Base-by-base conservation (phyloP, 2,113 vertebrate species). In the Polypterus senegalus region DNA sequence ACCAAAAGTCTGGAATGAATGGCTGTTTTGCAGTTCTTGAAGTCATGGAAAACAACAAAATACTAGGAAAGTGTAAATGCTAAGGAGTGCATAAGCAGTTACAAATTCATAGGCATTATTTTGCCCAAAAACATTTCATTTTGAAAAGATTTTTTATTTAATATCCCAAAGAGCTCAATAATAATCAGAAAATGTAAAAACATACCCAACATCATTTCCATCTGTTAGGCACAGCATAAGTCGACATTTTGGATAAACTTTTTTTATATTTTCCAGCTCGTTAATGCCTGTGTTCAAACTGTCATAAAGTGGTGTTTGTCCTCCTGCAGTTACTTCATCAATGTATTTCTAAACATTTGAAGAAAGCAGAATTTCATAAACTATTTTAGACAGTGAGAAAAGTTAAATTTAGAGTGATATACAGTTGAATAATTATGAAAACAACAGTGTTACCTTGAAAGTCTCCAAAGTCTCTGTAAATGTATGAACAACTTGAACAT, bases 401-500 rank as follows among this genome's bases (percentile, higher is more conserved):
- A 63, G n/a, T 5, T 47, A 43, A 54, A 59, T 53, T 49, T 47
- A 9, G 7, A 46, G 6, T 43, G 4, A 9, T 10, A 43, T 4
- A 46, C 44, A n/a, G 43, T 43, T 48, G 9, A 2, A 2, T 7
- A n/a, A n/a, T 4, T 8, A 59, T 43, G 48, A 27, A 10, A 5
- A 53, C 47, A 51, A 49, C n/a, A n/a, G n/a, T n/a, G n/a, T 59
- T 61, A 82, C 80, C 74, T 76, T 82, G 61, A 82, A 82, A 48
- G 49, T 76, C 64, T 82, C 80, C 70, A 82, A 62, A 48, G 70
- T 79, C 70, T 81, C 80, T 5, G 76, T 81, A 7, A 82, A 82
- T 3, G 70, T 73, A 58, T 76, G 73, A 4, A 76, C 61, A 4
- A 55, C 70, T 62, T 73, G 72, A 57, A 81, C 77, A 27, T 48